Conservation (phyloP, 2,113 vertebrate species). For the Anolis carolinensis region DNA sequence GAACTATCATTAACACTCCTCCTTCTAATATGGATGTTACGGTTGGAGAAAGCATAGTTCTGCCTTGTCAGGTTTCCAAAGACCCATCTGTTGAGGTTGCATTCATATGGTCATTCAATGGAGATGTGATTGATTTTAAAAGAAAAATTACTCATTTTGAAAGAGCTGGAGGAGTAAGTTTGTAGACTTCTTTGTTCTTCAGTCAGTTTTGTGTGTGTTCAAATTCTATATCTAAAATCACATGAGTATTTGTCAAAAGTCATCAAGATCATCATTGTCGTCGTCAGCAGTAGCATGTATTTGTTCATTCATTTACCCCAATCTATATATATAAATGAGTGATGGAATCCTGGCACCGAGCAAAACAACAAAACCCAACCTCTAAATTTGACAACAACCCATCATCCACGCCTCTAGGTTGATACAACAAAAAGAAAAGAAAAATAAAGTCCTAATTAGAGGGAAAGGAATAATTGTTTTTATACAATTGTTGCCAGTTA, state of each 20-base stretch:
- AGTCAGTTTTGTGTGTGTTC: background rate
- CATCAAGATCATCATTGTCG: background rate
- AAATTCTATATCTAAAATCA: background rate
- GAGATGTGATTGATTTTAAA: constrained; percentile 81
- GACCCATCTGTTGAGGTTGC: constrained; percentile 79
- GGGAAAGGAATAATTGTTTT: too few relatives aligned
- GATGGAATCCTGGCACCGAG: too few relatives aligned
- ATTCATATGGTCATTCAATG: constrained; percentile 89
- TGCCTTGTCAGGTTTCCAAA: constrained; percentile 86
- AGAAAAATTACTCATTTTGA: constrained; percentile 84
- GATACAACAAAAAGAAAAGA: too few relatives aligned
- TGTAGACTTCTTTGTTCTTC: constrained; percentile 8
- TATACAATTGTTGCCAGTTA: too few relatives aligned
- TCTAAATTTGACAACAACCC: too few relatives aligned
- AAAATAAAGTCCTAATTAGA: too few relatives aligned
- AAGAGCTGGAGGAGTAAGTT: constrained; percentile 87
- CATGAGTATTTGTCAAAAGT: background rate
- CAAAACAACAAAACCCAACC: too few relatives aligned
- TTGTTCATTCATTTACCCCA: too few relatives aligned
- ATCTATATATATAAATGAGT: too few relatives aligned
- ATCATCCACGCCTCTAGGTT: too few relatives aligned
- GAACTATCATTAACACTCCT: constrained; percentile 80
- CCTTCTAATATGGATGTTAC: constrained; percentile 85
- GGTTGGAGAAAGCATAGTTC: constrained; percentile 87
- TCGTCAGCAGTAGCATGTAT: too few relatives aligned